A percentile compares a stretch with the other conserved stretches of the same genome.
Conservation (phyloP, 2,888 invertebrate genomes). For the Flabesymbios commensalis region DNA sequence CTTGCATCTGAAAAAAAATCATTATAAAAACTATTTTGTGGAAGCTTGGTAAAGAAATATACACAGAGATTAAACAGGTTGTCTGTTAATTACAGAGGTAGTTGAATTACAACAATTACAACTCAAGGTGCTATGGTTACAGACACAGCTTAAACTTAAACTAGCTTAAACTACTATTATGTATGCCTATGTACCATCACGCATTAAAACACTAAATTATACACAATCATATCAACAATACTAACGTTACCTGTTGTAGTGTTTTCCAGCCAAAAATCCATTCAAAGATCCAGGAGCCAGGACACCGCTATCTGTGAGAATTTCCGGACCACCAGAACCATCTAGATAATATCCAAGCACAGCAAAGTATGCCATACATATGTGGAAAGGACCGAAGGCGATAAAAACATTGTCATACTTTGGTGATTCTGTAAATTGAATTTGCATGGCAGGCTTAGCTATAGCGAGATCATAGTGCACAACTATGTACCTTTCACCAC, state of each 20-base stretch:
- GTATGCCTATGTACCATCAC: too few species aligned
- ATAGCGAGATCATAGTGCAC: slow-evolving; percentile 13
- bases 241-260: slow-evolving; percentile 19
- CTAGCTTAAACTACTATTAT: too few species aligned
- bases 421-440: slow-evolving; percentile 7
- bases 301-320: slow-evolving; percentile 31
- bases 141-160: too few species aligned
- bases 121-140: too few species aligned
- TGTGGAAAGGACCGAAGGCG: slow-evolving; percentile 32
- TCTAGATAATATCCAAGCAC: slow-evolving; percentile 31
- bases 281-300: slow-evolving; percentile 33
- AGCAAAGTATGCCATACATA: slow-evolving; percentile 32
- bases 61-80: too few species aligned
- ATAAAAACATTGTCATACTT: slow-evolving; percentile 12
- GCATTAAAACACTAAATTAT: background rate
- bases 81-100: too few species aligned
- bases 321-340: slow-evolving; percentile 30
- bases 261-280: slow-evolving; percentile 29
- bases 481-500: slow-evolving; percentile 7
- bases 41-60: too few species aligned
- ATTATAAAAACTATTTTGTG: too few species aligned
- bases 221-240: background rate
- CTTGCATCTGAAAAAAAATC: slow-evolving; percentile 25
- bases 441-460: slow-evolving; percentile 8
- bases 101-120: too few species aligned